Percentiles rank a stretch among this genome's conserved stretches.
phyloP scores from a whole-genome alignment of 2,113 vertebrate genomes.

The Turdus rufiventris region DNA sequence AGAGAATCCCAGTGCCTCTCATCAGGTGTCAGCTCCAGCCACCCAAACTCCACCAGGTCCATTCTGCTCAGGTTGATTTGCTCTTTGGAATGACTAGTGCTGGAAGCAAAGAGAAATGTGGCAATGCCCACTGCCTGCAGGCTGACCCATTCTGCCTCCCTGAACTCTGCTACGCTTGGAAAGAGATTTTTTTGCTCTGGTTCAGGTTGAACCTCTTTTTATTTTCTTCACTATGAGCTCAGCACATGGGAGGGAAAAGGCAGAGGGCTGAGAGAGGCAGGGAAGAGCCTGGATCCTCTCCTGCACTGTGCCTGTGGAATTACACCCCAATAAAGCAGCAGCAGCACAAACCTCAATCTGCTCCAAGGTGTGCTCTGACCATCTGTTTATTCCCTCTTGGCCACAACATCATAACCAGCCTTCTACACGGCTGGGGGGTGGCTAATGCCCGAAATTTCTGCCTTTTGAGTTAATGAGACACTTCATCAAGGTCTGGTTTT shows the following conservation, averaged over 20 bases:
- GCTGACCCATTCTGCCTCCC: background rate
- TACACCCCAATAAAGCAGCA: background rate
- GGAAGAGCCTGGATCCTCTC: background rate
- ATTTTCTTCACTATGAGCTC: background rate
- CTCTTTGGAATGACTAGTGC: background rate
- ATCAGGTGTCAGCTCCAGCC: conserved; percentile 17
- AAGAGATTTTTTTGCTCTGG: background rate
- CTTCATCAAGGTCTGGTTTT: conserved; percentile 34
- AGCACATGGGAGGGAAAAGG: background rate
- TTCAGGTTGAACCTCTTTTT: background rate
- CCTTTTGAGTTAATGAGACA: conserved; percentile 36
- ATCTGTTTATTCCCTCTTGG: background rate
- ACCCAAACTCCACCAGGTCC: background rate
- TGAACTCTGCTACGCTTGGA: background rate
- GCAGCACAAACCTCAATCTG: background rate
- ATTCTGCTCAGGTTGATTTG: background rate
- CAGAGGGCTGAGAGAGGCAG: background rate
- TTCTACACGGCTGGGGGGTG: background rate
- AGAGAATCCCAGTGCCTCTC: background rate
- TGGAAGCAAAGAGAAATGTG: background rate
- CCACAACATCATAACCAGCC: background rate
- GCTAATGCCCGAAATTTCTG: background rate
- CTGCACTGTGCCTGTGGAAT: background rate
- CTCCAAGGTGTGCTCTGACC: background rate
- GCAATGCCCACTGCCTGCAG: rapidly evolving